Evolutionary conservation across 2,888 invertebrate genomes (phyloP).

Genomic region (Pristionchus mayeri): DNA sequence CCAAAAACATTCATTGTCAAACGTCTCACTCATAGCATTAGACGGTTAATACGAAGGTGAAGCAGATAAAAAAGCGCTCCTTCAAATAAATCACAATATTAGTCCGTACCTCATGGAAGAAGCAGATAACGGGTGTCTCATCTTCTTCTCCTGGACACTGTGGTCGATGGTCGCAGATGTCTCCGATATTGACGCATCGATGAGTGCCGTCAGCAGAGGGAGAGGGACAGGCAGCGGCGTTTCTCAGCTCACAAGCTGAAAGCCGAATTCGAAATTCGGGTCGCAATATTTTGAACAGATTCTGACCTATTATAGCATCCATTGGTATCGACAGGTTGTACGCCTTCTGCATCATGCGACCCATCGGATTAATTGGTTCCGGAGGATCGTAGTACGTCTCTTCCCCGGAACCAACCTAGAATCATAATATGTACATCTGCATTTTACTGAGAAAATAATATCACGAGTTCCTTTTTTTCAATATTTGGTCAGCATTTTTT

Average conservation of each 20-base stretch:
- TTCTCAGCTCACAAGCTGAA: neutral
- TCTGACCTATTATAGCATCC: neutral
- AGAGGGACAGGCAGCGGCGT: neutral
- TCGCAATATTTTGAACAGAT: neutral
- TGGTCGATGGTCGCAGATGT: conserved; percentile 55
- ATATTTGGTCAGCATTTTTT: too few relatives aligned
- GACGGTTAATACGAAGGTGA: too few relatives aligned
- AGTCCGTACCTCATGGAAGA: conserved; percentile 57
- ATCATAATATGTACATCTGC: too few relatives aligned
- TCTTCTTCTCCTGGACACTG: conserved; percentile 62
- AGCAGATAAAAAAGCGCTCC: conserved; percentile 38
- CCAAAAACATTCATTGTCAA: too few relatives aligned
- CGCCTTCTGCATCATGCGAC: neutral
- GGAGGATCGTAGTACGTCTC: too few relatives aligned
- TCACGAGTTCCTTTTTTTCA: too few relatives aligned
- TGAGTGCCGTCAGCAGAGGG: neutral
- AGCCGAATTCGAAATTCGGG: too few relatives aligned
- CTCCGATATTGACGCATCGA: conserved; percentile 23
- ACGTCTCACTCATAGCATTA: too few relatives aligned
- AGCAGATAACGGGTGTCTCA: conserved; percentile 57
- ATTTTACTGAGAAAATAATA: too few relatives aligned
- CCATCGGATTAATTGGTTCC: too few relatives aligned
- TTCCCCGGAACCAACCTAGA: too few relatives aligned
- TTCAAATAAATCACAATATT: too few relatives aligned
- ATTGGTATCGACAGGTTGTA: neutral